Evolutionary conservation across 1,140 invertebrate species (phyloP), one percentile per base, ranked within the genome.

Genomic region (Zaprionus taronus): DNA sequence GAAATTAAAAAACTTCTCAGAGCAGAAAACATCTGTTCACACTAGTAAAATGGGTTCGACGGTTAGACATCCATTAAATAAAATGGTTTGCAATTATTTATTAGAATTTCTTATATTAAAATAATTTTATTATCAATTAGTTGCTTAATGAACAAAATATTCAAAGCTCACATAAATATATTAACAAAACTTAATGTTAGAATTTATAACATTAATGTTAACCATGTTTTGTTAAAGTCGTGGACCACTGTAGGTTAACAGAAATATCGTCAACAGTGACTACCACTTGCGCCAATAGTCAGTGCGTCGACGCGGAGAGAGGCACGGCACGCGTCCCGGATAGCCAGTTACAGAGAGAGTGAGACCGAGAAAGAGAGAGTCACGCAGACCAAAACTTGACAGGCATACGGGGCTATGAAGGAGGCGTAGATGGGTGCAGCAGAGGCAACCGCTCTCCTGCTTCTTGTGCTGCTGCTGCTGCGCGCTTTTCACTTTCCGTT

Each of bases 401-500:
- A 22, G 53, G 51, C 34, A 71, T 55, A 61, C 44, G 44, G 28
- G 36, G 28, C 74, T 65, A 71, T 20, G 36, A 66, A 72, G 62
- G 38, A 72, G 47, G 36, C 68, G 44, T 41, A 60, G 73, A 34
- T 76, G 61, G 73, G 67, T 76, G 74, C 70, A 77, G 56, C 70
- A 77, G 57, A 63, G 66, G 49, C 74, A 68, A 70, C 66, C 49
- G 72, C 72, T 72, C 70, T 72, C 28, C 34, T 24, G 31, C 47
- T 47, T n/a, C 41, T 47, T 3, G 41, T 17, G 28, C 24, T 65
- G 79, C 75, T 81, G 79, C 67, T 69, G 72, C 83, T 83, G 75
- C 71, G 71, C 67, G 70, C 77, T 83, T 72, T 83, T 80, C 77
- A 74, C 80, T 83, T 87, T 87, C 86, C 51, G 72, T 75, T 71